These are phyloP conservation scores for Oryzias dopingdopingensis DNA, from an alignment of 2,797 vertebrate species.

Conservation along the genomic window DNA sequence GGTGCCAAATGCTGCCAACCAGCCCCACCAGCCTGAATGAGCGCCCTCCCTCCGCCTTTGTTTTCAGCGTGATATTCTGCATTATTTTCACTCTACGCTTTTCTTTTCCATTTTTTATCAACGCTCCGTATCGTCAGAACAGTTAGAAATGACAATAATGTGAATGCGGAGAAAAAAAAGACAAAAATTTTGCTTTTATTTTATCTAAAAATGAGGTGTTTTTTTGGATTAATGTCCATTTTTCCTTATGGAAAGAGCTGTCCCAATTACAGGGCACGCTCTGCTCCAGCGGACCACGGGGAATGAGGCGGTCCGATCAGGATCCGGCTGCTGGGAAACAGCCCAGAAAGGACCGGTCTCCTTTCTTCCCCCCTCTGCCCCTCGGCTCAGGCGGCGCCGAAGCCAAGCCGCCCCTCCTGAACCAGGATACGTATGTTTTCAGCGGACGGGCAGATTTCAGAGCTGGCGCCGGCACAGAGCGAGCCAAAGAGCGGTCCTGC, in stretches of 20 bases:
- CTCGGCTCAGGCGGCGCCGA: slow-evolving; percentile 36
- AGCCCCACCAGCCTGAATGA: slow-evolving; percentile 75
- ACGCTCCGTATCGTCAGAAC: slow-evolving; percentile 42
- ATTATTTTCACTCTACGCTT: slow-evolving; percentile 74
- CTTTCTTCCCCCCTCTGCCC: slow-evolving; percentile 48
- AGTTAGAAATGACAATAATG: slow-evolving; percentile 41
- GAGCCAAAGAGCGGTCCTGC: slow-evolving; percentile 38
- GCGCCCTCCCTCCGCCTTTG: slow-evolving; percentile 77
- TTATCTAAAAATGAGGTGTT: too few species aligned
- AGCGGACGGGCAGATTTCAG: slow-evolving; percentile 60
- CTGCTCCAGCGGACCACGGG: slow-evolving; percentile 64
- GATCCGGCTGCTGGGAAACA: slow-evolving; percentile 55
- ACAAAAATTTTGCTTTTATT: too few species aligned
- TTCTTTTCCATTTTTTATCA: slow-evolving; percentile 60
- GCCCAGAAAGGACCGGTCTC: slow-evolving; percentile 36
- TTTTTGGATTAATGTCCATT: background rate
- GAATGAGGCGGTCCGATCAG: slow-evolving; percentile 46
- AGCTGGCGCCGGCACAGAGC: slow-evolving; percentile 64
- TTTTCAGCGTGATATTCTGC: slow-evolving; percentile 72
- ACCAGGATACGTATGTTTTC: slow-evolving; percentile 57
- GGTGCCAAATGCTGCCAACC: slow-evolving; percentile 79
- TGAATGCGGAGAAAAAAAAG: slow-evolving; percentile 11
- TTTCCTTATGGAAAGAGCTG: slow-evolving; percentile 51
- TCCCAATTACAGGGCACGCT: slow-evolving; percentile 61
- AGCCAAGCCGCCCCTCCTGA: slow-evolving; percentile 54